Percentiles rank a stretch among this genome's conserved stretches.
Conservation (phyloP, 2,113 vertebrate species). For the Pseudolaguvia tuberculata region DNA sequence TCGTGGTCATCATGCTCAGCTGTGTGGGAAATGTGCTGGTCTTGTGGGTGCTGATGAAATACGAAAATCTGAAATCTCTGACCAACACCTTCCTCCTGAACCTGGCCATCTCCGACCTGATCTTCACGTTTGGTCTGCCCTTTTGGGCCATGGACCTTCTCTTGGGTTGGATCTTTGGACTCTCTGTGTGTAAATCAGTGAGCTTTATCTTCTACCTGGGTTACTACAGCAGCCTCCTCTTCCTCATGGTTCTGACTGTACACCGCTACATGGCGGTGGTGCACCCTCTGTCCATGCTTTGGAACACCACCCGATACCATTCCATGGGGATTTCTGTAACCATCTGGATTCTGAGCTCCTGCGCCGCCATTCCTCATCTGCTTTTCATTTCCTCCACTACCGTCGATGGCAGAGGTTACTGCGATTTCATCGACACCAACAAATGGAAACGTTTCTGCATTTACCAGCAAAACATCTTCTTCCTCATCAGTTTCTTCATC, state of each 20-base stretch:
- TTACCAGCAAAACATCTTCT: slow-evolving; percentile 77
- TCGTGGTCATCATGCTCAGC: slow-evolving; percentile 73
- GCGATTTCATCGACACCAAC: slow-evolving; percentile 48
- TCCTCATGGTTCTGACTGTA: slow-evolving; percentile 80
- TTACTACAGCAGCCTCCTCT: slow-evolving; percentile 82
- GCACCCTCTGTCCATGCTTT: slow-evolving; percentile 71
- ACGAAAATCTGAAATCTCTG: slow-evolving; percentile 79
- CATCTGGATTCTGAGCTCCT: slow-evolving; percentile 72
- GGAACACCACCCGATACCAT: slow-evolving; percentile 54
- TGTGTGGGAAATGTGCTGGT: slow-evolving; percentile 83
- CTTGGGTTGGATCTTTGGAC: slow-evolving; percentile 74
- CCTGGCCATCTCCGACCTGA: slow-evolving; percentile 81
- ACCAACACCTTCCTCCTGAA: slow-evolving; percentile 86
- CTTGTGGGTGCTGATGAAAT: slow-evolving; percentile 77
- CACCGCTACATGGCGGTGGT: slow-evolving; percentile 80
- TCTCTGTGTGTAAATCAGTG: slow-evolving; percentile 70
- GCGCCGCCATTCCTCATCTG: slow-evolving; percentile 67
- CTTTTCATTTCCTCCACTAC: slow-evolving; percentile 55
- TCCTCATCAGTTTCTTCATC: slow-evolving; percentile 68
- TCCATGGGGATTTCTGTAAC: slow-evolving; percentile 57
- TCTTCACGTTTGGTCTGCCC: slow-evolving; percentile 80
- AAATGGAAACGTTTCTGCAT: slow-evolving; percentile 57
- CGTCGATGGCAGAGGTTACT: neutral
- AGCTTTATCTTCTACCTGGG: slow-evolving; percentile 77
- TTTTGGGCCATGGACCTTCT: slow-evolving; percentile 72